Evolutionary conservation across 2,113 vertebrate genomes (phyloP), one percentile per base, ranked within the genome.

Genomic region (Dascyllus trimaculatus): DNA sequence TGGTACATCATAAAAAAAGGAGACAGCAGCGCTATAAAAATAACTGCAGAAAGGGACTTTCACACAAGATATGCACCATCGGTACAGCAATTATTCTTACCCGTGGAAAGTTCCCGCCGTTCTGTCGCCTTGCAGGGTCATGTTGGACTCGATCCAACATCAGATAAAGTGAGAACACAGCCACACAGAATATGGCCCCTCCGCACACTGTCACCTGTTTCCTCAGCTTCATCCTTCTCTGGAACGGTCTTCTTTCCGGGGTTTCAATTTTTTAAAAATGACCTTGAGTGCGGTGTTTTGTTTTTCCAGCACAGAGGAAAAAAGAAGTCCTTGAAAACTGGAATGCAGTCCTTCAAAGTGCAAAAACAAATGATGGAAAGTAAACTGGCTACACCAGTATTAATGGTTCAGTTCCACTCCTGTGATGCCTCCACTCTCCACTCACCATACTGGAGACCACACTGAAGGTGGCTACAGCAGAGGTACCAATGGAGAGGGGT

Each of bases 91-190:
- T 53, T 58, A 67, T 56, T 91, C 94, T 93, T 93, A 99, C 98
- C 96, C 97, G 92, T 80, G 98, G 98, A 89, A 99, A 99, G 93
- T 98, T 98, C 71, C 96, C 97, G 1, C 96, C 96, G 0, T 80
- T 96, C 93, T 97, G 97, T 89, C 95, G 94, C 56, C 97, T 94
- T 17, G 95, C 45, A 17, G 97, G 97, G 71, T 99, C 98, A 10
- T 97, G 97, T 84, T 99, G 98, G 89, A 99, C 98, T 51, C 97
- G 95, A 91, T 99, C 98, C 94, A 99, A 92, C 98, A 99, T 99
- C 85, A 99, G 88, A 94, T 99, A 99, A 53, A 99, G 97, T 0
- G 98, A 98, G 93, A 99, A 99, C 63, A 99, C 98, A 0, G 98
- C 98, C 92, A 99, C 97, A 60, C 98, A 99, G 94, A 99, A 99